Base-by-base conservation (phyloP, 1,140 invertebrate genomes). In the Drosophila biarmipes region DNA sequence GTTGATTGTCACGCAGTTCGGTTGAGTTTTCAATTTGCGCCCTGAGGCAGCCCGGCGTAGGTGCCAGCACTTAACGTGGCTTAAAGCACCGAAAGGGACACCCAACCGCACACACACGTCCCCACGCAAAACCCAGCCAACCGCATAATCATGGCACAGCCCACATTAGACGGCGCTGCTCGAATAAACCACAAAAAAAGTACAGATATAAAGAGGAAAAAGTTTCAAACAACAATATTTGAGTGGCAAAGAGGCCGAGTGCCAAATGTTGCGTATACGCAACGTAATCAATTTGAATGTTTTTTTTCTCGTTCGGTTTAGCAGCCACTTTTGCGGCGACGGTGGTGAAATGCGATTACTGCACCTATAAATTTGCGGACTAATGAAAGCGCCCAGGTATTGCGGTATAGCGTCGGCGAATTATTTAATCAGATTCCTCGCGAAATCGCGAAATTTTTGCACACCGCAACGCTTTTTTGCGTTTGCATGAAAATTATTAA, bases 191-290 rank as follows among this genome's bases (percentile, higher is more conserved):
- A n/a, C 17, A 19, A 1, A 48, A 21, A 34, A 67, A 29, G 42
- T 6, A 12, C 11, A 48, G 31, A 37, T 15, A 29, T 43, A 35
- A n/a, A 12, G 11, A 7, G 10, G 27, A 34, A 56, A 62, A 27
- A 62, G 17, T 38, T 29, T 55, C 57, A 46, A 35, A 37, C 71
- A 42, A 64, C 49, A 73, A 45, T 68, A 55, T 67, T 54, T 68
- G 66, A 55, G 62, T 75, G 29, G 61, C 43, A 56, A 68, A 67
- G 53, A 53, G 66, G 15, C 62, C 45, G 59, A 43, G 68, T 19
- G 61, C 52, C 69, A 80, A 80, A 87, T 81, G 74, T 75, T 59
- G 82, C 84, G 82, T 86, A 86, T 87, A 86, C 82, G 81, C 61
- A 78, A 43, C 54, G 81, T 75, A 87, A 87, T 87, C 68, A 85